phyloP scores from a whole-genome alignment of 30 jellyfish, hydroid and myxozoan genomes.

The Calvadosia cruxmelitensis region DNA sequence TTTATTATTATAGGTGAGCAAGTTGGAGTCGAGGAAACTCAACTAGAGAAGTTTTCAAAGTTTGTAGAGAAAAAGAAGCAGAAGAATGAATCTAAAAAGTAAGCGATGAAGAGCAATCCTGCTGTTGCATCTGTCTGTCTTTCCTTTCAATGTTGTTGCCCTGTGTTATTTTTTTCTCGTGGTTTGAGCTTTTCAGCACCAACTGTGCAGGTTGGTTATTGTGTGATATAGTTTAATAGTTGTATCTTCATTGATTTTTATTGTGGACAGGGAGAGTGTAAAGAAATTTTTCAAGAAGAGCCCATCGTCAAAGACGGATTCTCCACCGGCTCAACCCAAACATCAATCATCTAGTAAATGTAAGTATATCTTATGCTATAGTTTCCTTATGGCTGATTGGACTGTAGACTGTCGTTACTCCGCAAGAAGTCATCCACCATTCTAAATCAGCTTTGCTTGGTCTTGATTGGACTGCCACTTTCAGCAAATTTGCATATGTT shows the following conservation, averaged over 20 bases:
- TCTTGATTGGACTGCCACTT: no score
- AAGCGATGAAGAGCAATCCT: no score
- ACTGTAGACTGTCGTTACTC: no score
- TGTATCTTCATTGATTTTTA: neutral
- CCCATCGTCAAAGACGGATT: constrained; percentile 37
- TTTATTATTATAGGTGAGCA: constrained; percentile 19
- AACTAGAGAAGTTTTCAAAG: constrained; percentile 56
- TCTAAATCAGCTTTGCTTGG: no score
- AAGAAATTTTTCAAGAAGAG: constrained; percentile 82
- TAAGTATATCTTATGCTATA: no score
- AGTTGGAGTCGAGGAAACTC: constrained; percentile 54
- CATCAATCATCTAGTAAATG: no score
- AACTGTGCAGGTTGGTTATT: no score
- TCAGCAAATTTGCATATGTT: no score
- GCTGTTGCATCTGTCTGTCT: neutral
- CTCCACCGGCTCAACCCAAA: constrained; percentile 2
- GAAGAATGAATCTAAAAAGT: constrained; percentile 85
- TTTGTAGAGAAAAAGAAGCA: constrained; percentile 94
- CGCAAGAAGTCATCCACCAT: no score
- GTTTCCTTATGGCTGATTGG: no score
- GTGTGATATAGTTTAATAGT: neutral
- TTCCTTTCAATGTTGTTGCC: neutral
- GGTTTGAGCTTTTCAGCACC: no score
- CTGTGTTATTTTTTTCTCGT: no score
- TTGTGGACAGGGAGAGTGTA: constrained; percentile 69